Base-by-base conservation (phyloP, 1,140 invertebrate genomes). In the Stegodyphus dumicola region DNA sequence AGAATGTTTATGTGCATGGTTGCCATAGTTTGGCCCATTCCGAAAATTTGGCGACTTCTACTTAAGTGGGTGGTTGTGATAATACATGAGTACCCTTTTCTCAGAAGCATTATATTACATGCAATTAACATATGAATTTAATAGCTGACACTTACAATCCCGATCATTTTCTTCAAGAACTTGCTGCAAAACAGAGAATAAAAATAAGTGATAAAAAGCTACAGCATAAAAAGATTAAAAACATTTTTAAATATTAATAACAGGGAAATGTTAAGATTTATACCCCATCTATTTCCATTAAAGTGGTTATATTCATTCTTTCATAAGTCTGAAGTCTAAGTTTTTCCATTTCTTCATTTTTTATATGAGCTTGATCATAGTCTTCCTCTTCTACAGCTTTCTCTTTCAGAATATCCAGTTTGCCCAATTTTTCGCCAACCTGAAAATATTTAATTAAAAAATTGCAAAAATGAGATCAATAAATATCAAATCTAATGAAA, bases 371-470 rank as follows among this genome's bases (percentile, higher is more conserved):
- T 87, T 95, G 93, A 86, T 97, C 95, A 89, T 96, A 98, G 90
- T 98, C 96, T 89, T 98, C 97, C 79, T 95, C 92, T 49, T 95
- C 95, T 7, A 97, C 96, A 0, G 97, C 97, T 80, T 96, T 95
- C 53, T 95, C 92, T 89, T 99, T 99, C 88, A 97, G 95, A 60
- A 98, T 92, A 87, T 97, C 94, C 91, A 96, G 96, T 87, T 97
- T 95, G 0, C 96, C 96, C 6, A 98, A 92, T 75, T 95, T 93
- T 90, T 98, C 96, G 0, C 97, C 97, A 1, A 95, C 64, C 79
- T 87, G 6, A 79, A 81, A 60, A 60, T 10, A 10, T 10, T 60
- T 60, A 60, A 15, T 9, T 2, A 60, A 60, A 15, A 10, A 10
- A 60, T 15, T 60, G 56, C 9, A 10, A 15, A 60, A 60, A 60